Evolutionary conservation across 2,113 vertebrate species (phyloP), one percentile per base, ranked within the genome.

Genomic region (Amazona vittata): DNA sequence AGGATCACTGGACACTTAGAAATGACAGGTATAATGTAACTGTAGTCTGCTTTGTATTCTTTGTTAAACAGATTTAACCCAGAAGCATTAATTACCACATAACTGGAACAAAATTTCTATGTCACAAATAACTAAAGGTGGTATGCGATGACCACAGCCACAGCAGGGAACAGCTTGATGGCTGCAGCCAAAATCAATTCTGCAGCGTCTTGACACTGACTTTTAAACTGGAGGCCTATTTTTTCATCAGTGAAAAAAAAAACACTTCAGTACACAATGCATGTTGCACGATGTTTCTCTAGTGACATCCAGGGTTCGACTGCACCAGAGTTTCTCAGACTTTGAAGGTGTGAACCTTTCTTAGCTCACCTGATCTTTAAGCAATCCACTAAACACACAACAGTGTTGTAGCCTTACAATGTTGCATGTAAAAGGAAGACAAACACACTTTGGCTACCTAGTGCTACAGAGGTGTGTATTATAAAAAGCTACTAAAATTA

Each of bases 1-100:
- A 93, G 47, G 82, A 91, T 84, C 88, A 70, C 94, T 52, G 97
- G 98, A 98, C 98, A 95, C 70, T 96, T 93, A 85, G 8, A 94
- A 96, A 95, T 69, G 92, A 82, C 96, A 98, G 89, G 85, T 96
- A 83, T 52, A 67, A 67, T 59, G 55, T 65, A 88, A 74, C 53
- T 79, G 31, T 86, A 83, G 8, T 65, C 53, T 87, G 81, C 53
- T 96, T 92, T 89, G 44, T 82, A 76, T 92, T 75, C 85, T 93
- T 95, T 92, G 63, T 80, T 86, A 89, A 97, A 75, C 29, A 92
- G 49, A 76, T 94, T 96, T 97, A 82, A 96, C 94, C 80, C 46
- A 53, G 35, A 60, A 64, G 35, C 62, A 71, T 83, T 96, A 83
- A 96, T 97, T 96, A 86, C 14, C 33, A 74, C 62, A 67, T 94